These are phyloP conservation scores for Chrysina gloriosa DNA, from an alignment of 2,888 invertebrate species.

Conservation along the genomic window DNA sequence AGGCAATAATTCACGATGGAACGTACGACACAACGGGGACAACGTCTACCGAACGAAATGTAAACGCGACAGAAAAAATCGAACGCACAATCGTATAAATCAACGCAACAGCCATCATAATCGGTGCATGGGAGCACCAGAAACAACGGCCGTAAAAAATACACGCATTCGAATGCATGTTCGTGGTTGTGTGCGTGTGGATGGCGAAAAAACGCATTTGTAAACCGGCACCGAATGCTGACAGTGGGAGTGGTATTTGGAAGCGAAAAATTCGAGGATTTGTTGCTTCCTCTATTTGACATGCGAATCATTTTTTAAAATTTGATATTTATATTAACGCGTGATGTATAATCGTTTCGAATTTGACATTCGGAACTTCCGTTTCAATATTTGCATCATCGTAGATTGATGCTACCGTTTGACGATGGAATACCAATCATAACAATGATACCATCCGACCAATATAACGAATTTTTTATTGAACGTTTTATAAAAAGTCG, in stretches of 20 bases:
- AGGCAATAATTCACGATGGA: slow-evolving; percentile 40
- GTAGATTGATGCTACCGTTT: too few relatives aligned
- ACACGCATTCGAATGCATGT: slow-evolving; percentile 22
- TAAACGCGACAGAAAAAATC: slow-evolving; percentile 26
- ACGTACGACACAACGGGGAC: slow-evolving; percentile 14
- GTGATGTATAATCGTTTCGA: neutral
- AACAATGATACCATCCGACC: too few relatives aligned
- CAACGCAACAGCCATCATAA: slow-evolving; percentile 39
- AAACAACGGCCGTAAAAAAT: slow-evolving; percentile 28
- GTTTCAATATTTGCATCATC: neutral
- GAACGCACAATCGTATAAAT: slow-evolving; percentile 41
- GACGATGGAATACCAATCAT: too few relatives aligned
- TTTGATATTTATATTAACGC: slow-evolving; percentile 19
- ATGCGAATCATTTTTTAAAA: slow-evolving; percentile 34
- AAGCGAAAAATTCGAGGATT: slow-evolving; percentile 23
- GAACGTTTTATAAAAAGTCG: too few relatives aligned
- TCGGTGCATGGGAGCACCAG: slow-evolving; percentile 33
- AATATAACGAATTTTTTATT: too few relatives aligned
- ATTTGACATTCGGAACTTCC: slow-evolving; percentile 14
- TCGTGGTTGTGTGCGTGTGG: neutral
- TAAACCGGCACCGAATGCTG: slow-evolving; percentile 27
- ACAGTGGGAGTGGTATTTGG: slow-evolving; percentile 31
- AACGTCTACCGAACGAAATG: slow-evolving; percentile 26
- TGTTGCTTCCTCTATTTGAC: slow-evolving; percentile 37
- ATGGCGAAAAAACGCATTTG: slow-evolving; percentile 25